Conservation (phyloP, 2,113 vertebrate species). For the Lathamus discolor region DNA sequence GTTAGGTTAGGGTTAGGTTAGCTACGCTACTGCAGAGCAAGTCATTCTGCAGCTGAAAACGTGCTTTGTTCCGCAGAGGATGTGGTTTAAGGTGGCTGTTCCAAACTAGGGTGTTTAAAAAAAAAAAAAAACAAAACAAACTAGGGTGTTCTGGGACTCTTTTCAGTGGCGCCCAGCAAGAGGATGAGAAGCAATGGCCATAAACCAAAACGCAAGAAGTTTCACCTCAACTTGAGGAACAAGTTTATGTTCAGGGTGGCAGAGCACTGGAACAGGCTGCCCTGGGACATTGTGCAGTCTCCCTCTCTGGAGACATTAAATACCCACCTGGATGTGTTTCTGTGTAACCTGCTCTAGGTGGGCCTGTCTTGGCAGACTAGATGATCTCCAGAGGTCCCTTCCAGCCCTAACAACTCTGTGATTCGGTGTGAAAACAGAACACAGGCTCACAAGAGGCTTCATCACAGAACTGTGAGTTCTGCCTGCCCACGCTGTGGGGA, state of each 20-base stretch:
- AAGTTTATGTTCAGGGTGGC: background rate
- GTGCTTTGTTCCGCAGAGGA: background rate
- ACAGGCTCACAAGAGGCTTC: accelerated
- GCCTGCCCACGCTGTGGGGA: background rate
- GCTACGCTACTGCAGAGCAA: accelerated
- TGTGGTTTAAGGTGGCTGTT: background rate
- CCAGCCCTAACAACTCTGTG: background rate
- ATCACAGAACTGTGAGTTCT: background rate
- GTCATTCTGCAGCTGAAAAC: background rate
- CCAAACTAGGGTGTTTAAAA: background rate
- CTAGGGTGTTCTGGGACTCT: background rate
- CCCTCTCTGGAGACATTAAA: background rate
- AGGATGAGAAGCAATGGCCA: background rate
- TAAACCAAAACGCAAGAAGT: background rate
- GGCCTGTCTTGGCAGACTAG: background rate
- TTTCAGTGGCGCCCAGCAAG: background rate
- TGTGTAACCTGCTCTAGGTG: background rate
- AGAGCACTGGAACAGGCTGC: background rate
- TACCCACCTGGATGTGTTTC: background rate
- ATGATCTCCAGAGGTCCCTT: background rate
- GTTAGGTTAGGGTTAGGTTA: too few relatives aligned
- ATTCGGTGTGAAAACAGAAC: background rate
- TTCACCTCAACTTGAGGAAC: background rate
- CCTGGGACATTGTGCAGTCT: background rate
- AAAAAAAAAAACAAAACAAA: too few relatives aligned